These are phyloP conservation scores for Lipophrys pholis DNA, from an alignment of 2,113 vertebrate species.

Conservation along the genomic window DNA sequence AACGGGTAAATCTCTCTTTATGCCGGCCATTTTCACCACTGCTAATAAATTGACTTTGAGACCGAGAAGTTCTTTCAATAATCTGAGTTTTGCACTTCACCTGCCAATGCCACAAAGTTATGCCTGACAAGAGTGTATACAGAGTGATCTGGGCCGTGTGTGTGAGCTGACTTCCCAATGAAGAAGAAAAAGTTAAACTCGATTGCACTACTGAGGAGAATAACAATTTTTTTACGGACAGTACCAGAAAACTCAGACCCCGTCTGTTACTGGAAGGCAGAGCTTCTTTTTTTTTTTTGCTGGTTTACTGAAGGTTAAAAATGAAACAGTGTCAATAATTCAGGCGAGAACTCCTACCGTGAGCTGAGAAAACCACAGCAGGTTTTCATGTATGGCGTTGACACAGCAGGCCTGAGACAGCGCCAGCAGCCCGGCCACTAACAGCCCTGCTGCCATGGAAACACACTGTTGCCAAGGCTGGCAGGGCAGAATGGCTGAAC, in stretches of 20 bases:
- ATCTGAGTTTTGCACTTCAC: too few species aligned
- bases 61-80: too few species aligned
- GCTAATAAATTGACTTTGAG: too few species aligned
- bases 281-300: not conserved
- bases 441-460: constrained; percentile 74
- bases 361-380: constrained; percentile 83
- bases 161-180: not conserved
- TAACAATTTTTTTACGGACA: constrained; percentile 7
- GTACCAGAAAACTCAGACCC: not conserved
- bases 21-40: too few species aligned
- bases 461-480: constrained; percentile 67
- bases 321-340: not conserved
- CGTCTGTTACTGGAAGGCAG: not conserved
- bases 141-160: not conserved
- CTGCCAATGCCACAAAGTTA: too few species aligned
- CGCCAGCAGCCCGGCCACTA: constrained; percentile 58
- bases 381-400: constrained; percentile 79
- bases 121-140: too few species aligned
- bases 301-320: not conserved
- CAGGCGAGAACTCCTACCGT: constrained; percentile 58
- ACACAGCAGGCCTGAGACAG: constrained; percentile 75
- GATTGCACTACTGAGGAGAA: not conserved
- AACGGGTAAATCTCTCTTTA: too few species aligned
- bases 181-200: not conserved
- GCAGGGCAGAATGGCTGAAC: constrained; percentile 31